Evolutionary conservation across 2,888 invertebrate genomes (phyloP).

Genomic region (Luperina testacea): DNA sequence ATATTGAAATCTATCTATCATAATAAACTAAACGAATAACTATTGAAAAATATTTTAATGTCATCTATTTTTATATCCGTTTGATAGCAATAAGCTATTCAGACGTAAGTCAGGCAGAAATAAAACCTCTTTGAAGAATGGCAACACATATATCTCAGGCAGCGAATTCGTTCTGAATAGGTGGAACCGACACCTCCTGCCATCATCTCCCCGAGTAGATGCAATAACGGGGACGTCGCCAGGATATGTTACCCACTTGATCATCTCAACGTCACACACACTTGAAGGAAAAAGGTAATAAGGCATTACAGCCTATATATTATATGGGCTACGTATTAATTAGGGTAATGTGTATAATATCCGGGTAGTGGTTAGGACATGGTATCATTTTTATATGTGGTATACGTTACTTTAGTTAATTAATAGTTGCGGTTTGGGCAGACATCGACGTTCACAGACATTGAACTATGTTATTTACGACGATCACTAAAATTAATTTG

Average conservation of each 20-base stretch:
- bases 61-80: not conserved
- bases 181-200: conserved; percentile 64
- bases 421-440: not conserved
- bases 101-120: conserved; percentile 25
- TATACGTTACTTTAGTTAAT: conserved; percentile 7
- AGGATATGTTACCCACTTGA: conserved; percentile 82
- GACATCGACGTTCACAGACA: not conserved
- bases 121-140: conserved; percentile 71
- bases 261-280: conserved; percentile 68
- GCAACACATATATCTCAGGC: conserved; percentile 77
- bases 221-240: conserved; percentile 84
- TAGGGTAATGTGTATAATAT: conserved; percentile 41
- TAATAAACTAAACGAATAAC: not conserved
- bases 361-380: not conserved
- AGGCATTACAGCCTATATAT: conserved; percentile 34
- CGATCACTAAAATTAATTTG: not conserved
- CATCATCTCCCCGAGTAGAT: conserved; percentile 77
- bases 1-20: not conserved
- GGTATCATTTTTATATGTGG: not conserved
- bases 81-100: conserved; percentile 16
- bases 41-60: not conserved
- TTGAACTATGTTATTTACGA: not conserved
- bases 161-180: conserved; percentile 74
- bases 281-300: conserved; percentile 59
- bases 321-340: conserved; percentile 50